Conservation (phyloP, 2,888 invertebrate species). For the Drosophila parthenogenetica region DNA sequence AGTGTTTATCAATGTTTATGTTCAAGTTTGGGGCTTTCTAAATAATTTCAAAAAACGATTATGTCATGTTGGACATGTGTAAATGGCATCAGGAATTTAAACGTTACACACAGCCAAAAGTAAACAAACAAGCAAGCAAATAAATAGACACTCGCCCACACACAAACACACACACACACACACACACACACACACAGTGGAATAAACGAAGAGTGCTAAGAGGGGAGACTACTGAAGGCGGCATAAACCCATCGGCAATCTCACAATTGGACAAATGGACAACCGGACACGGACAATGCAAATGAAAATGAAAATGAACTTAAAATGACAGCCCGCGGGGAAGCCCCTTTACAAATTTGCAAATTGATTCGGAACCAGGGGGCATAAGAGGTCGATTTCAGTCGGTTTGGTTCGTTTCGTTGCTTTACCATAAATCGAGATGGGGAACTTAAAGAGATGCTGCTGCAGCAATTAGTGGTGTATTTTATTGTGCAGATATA, state of each 20-base stretch:
- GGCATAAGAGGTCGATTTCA: not conserved
- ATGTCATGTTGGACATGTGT: constrained; percentile 79
- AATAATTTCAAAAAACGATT: constrained; percentile 73
- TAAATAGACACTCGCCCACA: not conserved
- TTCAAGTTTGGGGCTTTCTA: constrained; percentile 51
- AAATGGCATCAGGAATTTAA: constrained; percentile 65
- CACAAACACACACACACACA: not conserved
- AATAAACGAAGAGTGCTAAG: not conserved
- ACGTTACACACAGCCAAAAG: constrained; percentile 39
- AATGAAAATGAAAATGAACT: constrained; percentile 71
- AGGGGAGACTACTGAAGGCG: no score
- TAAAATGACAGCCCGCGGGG: constrained; percentile 58
- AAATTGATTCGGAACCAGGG: constrained; percentile 71
- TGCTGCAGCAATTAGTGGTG: not conserved
- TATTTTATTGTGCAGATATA: not conserved
- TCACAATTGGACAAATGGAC: constrained; percentile 35
- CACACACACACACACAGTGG: not conserved
- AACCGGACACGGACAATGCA: constrained; percentile 24
- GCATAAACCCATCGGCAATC: constrained; percentile 24
- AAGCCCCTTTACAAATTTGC: constrained; percentile 53
- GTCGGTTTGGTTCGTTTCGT: not conserved
- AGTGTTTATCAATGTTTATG: constrained; percentile 56
- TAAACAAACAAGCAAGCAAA: constrained; percentile 28
- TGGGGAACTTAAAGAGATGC: not conserved
- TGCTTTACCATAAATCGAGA: not conserved